Base-by-base conservation (phyloP, 2,888 invertebrate genomes). In the Pristionchus japonicus region DNA sequence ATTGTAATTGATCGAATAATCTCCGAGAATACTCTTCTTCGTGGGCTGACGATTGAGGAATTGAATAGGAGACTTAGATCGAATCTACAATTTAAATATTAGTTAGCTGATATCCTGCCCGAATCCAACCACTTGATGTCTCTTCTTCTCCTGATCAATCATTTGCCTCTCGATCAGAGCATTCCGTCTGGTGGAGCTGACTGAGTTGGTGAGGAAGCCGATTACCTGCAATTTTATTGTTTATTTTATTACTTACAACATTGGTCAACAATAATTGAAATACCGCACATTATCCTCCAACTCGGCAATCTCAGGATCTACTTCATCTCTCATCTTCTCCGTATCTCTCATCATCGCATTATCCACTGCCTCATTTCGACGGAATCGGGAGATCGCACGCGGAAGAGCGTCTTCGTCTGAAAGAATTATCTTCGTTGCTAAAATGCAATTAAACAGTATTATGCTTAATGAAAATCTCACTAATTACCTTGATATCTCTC, bases 161-260 rank as follows among this genome's bases (percentile, higher is more conserved):
- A 86, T 86, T 34, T 86, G 47, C 86, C 70, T 86, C 49, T 70
- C 86, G 0, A 86, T 15, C 9, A 70, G 23, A 47, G 86, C 86
- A 13, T 86, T 49, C 3, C 34, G 17, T 15, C 49, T 86, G 20
- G 43, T 67, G 31, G 37, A 20, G 9, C 7, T 3, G 13, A 86
- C 27, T 7, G 57, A 86, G 4, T n/a, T 49, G 7, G 70, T 34
- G 7, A 86, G 70, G 70, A 86, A 86, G 20, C 47, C 70, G 47
- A 70, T 49, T 23, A 70, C 70, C 86, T 86, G 40, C 3, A 86
- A 70, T 61, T 11, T 31, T 9, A 27, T 74, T 6, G 27, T 64
- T 13, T 3, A 64, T 34, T 4, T 40, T 67, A 27, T 34, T 74
- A 40, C n/a, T n/a, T n/a, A n/a, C 47, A 77, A 17, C 3, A 17